phyloP scores from a whole-genome alignment of 2,888 invertebrate species.

The Tolmerus cingulatus region DNA sequence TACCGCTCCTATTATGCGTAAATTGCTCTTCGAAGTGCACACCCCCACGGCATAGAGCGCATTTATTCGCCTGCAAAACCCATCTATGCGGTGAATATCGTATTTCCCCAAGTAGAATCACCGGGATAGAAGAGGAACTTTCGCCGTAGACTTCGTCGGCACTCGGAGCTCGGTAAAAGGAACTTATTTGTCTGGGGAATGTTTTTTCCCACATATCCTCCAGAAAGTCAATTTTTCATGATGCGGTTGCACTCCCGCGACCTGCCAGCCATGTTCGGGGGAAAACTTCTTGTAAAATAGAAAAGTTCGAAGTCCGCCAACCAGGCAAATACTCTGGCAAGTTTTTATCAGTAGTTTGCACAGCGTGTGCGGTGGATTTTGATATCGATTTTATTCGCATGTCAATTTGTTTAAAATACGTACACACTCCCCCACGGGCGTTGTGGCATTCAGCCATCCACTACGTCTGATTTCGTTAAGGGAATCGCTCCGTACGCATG shows the following conservation, averaged over 20 bases:
- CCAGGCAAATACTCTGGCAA: not conserved
- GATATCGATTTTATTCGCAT: conserved; percentile 18
- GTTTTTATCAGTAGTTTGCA: conserved; percentile 7
- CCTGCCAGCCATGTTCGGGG: not conserved
- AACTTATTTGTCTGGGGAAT: conserved; percentile 33
- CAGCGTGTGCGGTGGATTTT: not conserved
- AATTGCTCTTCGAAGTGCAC: not conserved
- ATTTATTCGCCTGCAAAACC: not conserved
- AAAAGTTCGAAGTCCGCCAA: not conserved
- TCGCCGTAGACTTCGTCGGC: not conserved
- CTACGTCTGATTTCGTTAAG: not conserved
- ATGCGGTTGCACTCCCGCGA: conserved; percentile 19
- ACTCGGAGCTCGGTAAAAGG: not conserved
- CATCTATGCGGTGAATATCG: not conserved
- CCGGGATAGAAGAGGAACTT: not conserved
- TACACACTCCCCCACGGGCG: not conserved
- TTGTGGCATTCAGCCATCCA: not conserved
- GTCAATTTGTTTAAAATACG: conserved; percentile 14
- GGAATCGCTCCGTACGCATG: not conserved
- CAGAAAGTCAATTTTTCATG: conserved; percentile 35
- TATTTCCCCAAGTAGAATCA: not conserved
- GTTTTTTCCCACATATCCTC: conserved; percentile 5
- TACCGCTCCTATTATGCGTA: not conserved
- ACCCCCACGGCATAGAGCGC: not conserved
- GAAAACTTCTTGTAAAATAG: not conserved